These are phyloP conservation scores for Noctua fimbriata DNA, from an alignment of 2,888 invertebrate species.

Conservation along the genomic window DNA sequence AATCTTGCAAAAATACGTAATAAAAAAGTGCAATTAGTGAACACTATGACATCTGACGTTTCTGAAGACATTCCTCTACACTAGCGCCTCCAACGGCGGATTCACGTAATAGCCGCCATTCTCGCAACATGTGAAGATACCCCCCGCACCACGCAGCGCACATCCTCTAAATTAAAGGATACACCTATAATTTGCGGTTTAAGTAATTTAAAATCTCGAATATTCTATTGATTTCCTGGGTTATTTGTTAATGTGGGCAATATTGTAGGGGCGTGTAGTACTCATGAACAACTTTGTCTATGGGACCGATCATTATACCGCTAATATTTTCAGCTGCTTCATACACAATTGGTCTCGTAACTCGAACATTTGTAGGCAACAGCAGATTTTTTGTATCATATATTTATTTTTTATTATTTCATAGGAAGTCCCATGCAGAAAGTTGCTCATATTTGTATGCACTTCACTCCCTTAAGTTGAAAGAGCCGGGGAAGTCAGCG, in stretches of 20 bases:
- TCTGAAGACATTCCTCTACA: not conserved
- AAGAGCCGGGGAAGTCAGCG: too few species aligned
- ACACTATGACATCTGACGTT: not conserved
- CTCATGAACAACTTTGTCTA: not conserved
- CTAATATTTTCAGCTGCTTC: not conserved
- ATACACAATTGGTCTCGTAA: not conserved
- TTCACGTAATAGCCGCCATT: not conserved
- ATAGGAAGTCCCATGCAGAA: too few species aligned
- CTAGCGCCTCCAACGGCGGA: not conserved
- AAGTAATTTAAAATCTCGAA: slow-evolving; percentile 26
- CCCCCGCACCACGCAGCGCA: not conserved
- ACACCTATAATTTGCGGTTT: not conserved
- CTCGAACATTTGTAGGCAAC: not conserved
- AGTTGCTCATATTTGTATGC: not conserved
- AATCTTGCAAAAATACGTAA: not conserved
- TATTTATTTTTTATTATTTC: not conserved
- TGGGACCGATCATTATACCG: not conserved
- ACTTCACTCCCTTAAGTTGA: not conserved
- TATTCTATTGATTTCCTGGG: not conserved
- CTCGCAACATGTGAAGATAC: not conserved
- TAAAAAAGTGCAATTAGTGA: not conserved
- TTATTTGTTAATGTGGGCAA: not conserved
- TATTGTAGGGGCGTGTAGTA: not conserved
- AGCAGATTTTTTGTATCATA: not conserved
- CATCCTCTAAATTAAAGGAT: not conserved